These are phyloP conservation scores for Pseudomyrmex gracilis DNA, from an alignment of 1,140 invertebrate genomes.

Conservation along the genomic window DNA sequence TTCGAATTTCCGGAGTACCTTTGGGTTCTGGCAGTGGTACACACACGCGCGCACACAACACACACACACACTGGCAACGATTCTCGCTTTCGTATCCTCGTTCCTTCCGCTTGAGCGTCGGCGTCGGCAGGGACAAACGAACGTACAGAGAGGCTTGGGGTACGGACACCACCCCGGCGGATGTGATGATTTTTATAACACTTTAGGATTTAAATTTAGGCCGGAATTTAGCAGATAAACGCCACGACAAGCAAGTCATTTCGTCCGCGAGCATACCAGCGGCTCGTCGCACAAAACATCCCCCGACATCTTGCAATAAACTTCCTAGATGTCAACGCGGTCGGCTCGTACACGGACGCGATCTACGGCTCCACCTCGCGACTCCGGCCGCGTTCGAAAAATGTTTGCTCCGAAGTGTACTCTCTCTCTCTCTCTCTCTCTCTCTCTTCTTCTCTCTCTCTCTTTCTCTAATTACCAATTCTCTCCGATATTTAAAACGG, in stretches of 20 bases:
- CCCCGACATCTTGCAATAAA: conserved; percentile 83
- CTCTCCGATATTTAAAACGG: too few relatives aligned
- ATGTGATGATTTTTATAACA: conserved; percentile 51
- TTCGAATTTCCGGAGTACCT: conserved; percentile 44
- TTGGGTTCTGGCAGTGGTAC: conserved; percentile 69
- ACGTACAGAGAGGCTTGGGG: conserved; percentile 13
- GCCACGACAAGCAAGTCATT: conserved; percentile 79
- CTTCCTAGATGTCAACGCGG: conserved; percentile 75
- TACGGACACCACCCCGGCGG: conserved; percentile 19
- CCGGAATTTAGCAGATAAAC: conserved; percentile 74
- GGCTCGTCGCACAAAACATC: conserved; percentile 81
- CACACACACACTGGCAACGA: conserved; percentile 62
- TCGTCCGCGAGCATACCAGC: conserved; percentile 76
- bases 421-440: too few relatives aligned
- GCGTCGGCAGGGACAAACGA: conserved; percentile 21
- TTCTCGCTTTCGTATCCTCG: conserved; percentile 34
- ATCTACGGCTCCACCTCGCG: conserved; percentile 43
- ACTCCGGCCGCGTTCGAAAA: neutral
- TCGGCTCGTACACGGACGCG: conserved; percentile 63
- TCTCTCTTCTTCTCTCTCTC: too few relatives aligned
- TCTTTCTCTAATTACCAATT: too few relatives aligned
- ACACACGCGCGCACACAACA: conserved; percentile 43
- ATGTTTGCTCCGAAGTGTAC: too few relatives aligned
- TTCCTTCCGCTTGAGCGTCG: conserved; percentile 30
- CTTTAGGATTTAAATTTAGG: conserved; percentile 75